These are phyloP conservation scores for Threskiornis aethiopicus DNA, from an alignment of 2,797 vertebrate species.

Conservation along the genomic window DNA sequence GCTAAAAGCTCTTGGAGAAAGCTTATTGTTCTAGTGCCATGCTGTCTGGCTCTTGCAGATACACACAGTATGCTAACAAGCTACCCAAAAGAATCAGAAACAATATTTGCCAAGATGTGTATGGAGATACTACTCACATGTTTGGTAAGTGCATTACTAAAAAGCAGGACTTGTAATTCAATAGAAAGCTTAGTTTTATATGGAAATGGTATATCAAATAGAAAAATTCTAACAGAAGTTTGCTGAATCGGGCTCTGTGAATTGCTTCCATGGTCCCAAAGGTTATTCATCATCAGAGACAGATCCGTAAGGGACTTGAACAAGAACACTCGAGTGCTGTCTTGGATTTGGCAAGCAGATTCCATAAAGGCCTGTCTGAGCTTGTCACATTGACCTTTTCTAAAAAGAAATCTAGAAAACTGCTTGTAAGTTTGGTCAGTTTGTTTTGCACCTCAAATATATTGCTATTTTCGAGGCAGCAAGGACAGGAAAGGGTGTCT, in stretches of 20 bases:
- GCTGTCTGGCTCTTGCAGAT: background rate
- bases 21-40: background rate
- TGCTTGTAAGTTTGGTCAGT: background rate
- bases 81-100: background rate
- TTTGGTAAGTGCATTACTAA: background rate
- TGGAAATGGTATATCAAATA: background rate
- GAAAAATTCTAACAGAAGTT: background rate
- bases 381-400: background rate
- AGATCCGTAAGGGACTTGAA: background rate
- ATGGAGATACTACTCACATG: background rate
- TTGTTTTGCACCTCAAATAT: background rate
- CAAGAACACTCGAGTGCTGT: background rate
- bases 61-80: background rate
- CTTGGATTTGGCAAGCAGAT: background rate
- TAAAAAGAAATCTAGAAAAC: background rate
- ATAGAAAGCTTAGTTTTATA: background rate
- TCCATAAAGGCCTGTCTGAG: background rate
- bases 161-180: background rate
- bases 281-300: background rate
- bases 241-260: background rate
- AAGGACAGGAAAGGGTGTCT: background rate
- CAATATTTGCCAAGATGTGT: background rate
- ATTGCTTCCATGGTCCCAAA: background rate
- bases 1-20: constrained; percentile 4
- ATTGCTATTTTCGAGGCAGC: background rate